Percentiles rank a stretch among this genome's conserved stretches.
Conservation (phyloP, 2,797 vertebrate genomes). For the Siniperca obscura region DNA sequence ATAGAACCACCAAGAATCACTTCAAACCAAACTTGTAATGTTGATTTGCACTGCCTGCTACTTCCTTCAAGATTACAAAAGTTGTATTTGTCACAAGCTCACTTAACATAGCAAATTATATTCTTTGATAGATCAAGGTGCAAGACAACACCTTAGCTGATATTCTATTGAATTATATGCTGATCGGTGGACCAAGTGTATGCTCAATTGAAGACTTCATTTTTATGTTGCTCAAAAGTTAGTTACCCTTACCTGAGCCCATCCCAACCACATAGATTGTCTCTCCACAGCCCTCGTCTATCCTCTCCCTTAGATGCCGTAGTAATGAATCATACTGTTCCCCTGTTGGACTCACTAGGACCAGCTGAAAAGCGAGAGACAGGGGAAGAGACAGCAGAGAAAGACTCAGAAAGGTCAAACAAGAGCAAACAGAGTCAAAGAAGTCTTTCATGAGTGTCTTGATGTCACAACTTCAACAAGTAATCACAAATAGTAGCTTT, state of each 20-base stretch:
- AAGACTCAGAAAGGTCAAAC: background rate
- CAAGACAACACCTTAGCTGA: background rate
- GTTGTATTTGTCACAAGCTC: background rate
- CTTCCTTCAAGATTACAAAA: background rate
- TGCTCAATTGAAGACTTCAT: background rate
- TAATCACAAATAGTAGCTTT: background rate
- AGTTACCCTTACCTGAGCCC: conserved; percentile 90
- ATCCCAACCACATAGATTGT: conserved; percentile 96
- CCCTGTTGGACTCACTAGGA: conserved; percentile 93
- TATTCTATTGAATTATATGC: background rate
- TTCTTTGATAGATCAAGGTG: too few species aligned
- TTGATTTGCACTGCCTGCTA: background rate
- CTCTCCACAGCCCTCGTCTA: conserved; percentile 95
- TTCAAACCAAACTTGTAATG: background rate
- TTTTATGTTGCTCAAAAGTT: background rate
- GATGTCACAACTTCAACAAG: background rate
- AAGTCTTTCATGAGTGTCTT: background rate
- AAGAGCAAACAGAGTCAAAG: background rate
- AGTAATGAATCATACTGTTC: conserved; percentile 95
- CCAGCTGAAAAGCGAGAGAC: conserved; percentile 81
- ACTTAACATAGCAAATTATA: background rate
- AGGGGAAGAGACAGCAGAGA: conserved; percentile 12
- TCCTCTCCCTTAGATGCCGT: conserved; percentile 90
- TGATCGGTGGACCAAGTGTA: background rate
- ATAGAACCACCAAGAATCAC: background rate